Evolutionary conservation across 2,797 vertebrate species (phyloP).

Genomic region (Epinephelus coioides): DNA sequence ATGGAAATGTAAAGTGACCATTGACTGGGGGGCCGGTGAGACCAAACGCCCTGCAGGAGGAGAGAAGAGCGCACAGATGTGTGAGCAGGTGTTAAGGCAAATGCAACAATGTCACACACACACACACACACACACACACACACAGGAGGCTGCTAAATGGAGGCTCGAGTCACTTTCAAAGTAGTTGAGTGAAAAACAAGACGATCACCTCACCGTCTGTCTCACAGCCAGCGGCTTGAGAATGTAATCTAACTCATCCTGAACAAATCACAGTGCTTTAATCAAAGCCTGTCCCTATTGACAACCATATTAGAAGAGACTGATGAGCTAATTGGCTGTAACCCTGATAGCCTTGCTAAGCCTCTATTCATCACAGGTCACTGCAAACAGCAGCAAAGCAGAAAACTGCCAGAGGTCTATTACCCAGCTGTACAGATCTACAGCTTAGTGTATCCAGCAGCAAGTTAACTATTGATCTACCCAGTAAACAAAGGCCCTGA

Average conservation of each 20-base stretch:
- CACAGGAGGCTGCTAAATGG: not conserved
- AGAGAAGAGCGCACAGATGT: slow-evolving; percentile 38
- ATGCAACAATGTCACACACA: slow-evolving; percentile 18
- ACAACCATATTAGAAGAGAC: slow-evolving; percentile 62
- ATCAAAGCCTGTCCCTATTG: slow-evolving; percentile 50
- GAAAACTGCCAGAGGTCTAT: slow-evolving; percentile 55
- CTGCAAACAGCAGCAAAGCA: slow-evolving; percentile 47
- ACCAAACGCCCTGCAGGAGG: slow-evolving; percentile 18
- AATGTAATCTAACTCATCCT: slow-evolving; percentile 44
- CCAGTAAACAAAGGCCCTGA: slow-evolving; percentile 73
- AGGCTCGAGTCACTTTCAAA: slow-evolving; percentile 13
- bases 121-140: not conserved
- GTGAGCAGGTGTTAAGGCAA: slow-evolving; percentile 46
- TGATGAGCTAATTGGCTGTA: slow-evolving; percentile 70
- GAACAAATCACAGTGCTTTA: slow-evolving; percentile 60
- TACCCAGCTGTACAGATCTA: slow-evolving; percentile 57
- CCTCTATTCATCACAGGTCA: slow-evolving; percentile 57
- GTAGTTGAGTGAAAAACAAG: slow-evolving; percentile 6
- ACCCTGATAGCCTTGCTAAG: slow-evolving; percentile 52
- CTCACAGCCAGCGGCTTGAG: not conserved
- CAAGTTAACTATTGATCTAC: slow-evolving; percentile 78
- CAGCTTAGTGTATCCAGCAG: slow-evolving; percentile 61
- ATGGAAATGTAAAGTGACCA: slow-evolving; percentile 37
- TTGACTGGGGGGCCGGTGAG: slow-evolving; percentile 21
- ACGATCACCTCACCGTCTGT: not conserved